A percentile compares a stretch with the other conserved stretches of the same genome.
These are phyloP conservation scores for Lethenteron camtschaticum DNA, from an alignment of 2,113 vertebrate species.

Conservation along the genomic window DNA sequence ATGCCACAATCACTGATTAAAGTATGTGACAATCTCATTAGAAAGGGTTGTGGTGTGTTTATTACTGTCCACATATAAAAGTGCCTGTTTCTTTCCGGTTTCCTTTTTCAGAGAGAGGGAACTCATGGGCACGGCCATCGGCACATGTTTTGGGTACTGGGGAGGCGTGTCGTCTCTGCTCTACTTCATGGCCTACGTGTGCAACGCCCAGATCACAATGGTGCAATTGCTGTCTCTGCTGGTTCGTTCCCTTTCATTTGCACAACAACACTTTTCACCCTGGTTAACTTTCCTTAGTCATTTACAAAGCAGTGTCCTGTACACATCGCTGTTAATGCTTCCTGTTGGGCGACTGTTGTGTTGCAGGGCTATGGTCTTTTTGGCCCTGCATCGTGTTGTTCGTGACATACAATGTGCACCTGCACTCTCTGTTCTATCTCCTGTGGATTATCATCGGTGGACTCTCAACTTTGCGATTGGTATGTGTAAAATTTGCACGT, in stretches of 20 bases:
- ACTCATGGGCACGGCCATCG: constrained; percentile 98
- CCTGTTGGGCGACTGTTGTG: constrained; percentile 10
- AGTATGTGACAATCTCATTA: no score
- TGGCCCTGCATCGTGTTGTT: constrained; percentile 71
- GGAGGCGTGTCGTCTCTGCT: constrained; percentile 71
- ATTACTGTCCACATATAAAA: no score
- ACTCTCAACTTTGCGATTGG: constrained; percentile 78
- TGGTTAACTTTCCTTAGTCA: no score
- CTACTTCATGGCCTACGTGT: constrained; percentile 82
- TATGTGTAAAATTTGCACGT: constrained; percentile 18
- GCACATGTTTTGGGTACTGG: constrained; percentile 96
- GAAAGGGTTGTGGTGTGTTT: no score
- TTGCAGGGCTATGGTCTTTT: constrained; percentile 81
- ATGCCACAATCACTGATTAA: no score
- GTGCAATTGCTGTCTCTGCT: constrained; percentile 58
- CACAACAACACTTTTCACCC: no score
- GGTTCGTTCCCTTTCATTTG: neutral
- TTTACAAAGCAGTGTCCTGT: no score
- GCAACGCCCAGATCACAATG: constrained; percentile 93
- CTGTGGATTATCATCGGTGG: constrained; percentile 74
- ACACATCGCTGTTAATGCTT: no score
- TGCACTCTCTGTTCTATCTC: constrained; percentile 81
- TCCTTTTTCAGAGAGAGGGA: constrained; percentile 56
- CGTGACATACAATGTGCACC: constrained; percentile 83
- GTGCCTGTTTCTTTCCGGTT: no score